These are phyloP conservation scores for Scatophagus argus DNA, from an alignment of 2,113 vertebrate species.

Conservation along the genomic window DNA sequence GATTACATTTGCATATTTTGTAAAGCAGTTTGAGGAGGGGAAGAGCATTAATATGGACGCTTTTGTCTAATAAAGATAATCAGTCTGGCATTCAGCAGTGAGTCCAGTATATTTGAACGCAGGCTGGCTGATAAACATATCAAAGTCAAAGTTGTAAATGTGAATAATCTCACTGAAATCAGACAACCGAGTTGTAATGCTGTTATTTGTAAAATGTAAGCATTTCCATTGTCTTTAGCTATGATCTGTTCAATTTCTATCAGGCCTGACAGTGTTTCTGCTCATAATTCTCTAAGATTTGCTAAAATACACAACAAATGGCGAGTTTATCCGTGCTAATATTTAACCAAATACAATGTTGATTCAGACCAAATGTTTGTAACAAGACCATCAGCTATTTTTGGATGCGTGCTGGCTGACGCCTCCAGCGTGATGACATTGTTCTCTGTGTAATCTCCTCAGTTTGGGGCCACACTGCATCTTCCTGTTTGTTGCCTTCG, in stretches of 20 bases:
- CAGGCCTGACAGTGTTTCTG: not conserved
- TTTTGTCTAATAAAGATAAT: conserved; percentile 26
- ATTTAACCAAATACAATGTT: conserved; percentile 38
- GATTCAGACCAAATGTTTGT: conserved; percentile 62
- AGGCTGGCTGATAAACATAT: not conserved
- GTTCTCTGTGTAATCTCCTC: conserved; percentile 68
- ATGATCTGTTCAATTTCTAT: not conserved
- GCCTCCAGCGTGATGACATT: conserved; percentile 62
- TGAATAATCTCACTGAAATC: conserved; percentile 10
- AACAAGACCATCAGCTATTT: conserved; percentile 58
- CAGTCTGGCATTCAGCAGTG: not conserved
- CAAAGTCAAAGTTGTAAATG: not conserved
- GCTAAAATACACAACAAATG: conserved; percentile 54
- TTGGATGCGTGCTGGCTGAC: conserved; percentile 36
- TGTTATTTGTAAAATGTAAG: not conserved
- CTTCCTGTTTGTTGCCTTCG: conserved; percentile 46
- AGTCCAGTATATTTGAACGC: not conserved
- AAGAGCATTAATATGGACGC: not conserved
- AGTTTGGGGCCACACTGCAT: conserved; percentile 36
- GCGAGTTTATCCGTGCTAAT: conserved; percentile 47
- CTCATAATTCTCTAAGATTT: conserved; percentile 23
- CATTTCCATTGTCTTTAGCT: not conserved
- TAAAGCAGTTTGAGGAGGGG: conserved; percentile 14
- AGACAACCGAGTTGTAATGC: too few species aligned
- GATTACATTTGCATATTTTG: conserved; percentile 63